Percentiles rank a stretch among this genome's conserved stretches.
Conservation (phyloP, 2,888 invertebrate species). For the Erebia palarica region DNA sequence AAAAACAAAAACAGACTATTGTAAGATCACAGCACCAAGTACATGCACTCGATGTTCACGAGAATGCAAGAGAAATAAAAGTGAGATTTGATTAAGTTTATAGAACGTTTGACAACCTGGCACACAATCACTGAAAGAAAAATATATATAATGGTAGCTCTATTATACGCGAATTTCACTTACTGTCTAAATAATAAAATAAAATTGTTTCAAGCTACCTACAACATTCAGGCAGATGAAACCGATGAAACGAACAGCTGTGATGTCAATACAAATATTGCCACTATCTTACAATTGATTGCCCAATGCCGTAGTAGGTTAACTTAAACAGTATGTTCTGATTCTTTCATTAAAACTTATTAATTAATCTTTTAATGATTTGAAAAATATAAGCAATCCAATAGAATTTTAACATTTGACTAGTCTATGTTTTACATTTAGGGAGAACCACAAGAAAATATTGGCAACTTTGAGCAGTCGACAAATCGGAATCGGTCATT, state of each 20-base stretch:
- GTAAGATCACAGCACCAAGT: conserved; percentile 50
- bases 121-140: conserved; percentile 49
- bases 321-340: background rate
- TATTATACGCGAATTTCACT: conserved; percentile 62
- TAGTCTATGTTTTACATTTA: too few species aligned
- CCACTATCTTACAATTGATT: conserved; percentile 44
- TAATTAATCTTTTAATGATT: too few species aligned
- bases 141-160: conserved; percentile 45
- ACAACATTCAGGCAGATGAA: conserved; percentile 66
- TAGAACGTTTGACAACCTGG: conserved; percentile 62
- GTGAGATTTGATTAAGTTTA: conserved; percentile 62
- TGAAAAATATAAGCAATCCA: too few species aligned
- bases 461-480: too few species aligned
- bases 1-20: conserved; percentile 49
- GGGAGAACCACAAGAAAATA: too few species aligned
- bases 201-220: conserved; percentile 54
- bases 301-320: conserved; percentile 12
- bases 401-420: too few species aligned
- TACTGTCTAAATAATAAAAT: conserved; percentile 75
- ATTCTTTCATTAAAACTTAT: too few species aligned
- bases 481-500: too few species aligned
- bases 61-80: conserved; percentile 66
- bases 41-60: conserved; percentile 63
- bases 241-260: conserved; percentile 75
- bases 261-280: conserved; percentile 75